Percentiles rank a stretch among this genome's conserved stretches.
Conservation (phyloP, 2,797 vertebrate species). For the Gephyroberyx darwinii region DNA sequence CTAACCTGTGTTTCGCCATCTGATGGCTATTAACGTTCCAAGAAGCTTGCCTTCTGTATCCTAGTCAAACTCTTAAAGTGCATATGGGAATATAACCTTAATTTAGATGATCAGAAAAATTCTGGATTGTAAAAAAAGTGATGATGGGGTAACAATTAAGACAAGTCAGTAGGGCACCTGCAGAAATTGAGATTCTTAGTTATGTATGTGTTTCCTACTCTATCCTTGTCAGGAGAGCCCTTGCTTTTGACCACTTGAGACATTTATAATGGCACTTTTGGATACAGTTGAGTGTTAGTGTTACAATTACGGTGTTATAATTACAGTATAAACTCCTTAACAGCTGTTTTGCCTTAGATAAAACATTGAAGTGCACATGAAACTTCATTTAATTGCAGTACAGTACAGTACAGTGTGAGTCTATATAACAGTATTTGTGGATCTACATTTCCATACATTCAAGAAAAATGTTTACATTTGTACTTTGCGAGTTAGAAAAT, state of each 20-base stretch:
- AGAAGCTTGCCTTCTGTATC: constrained; percentile 5
- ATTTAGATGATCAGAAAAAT: not conserved
- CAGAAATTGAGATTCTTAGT: constrained; percentile 19
- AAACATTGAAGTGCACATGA: constrained; percentile 2
- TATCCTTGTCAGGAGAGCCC: not conserved
- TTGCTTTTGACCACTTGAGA: constrained; percentile 44
- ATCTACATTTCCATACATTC: constrained; percentile 8
- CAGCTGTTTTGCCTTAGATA: not conserved
- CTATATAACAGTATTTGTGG: constrained; percentile 18
- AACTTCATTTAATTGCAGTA: not conserved
- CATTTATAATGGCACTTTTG: constrained; percentile 43
- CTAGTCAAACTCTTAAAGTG: constrained; percentile 29
- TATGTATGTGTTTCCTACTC: not conserved
- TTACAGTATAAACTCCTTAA: not conserved
- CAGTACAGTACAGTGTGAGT: not conserved
- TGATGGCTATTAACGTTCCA: not conserved
- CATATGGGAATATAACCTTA: not conserved
- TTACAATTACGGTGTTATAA: not conserved
- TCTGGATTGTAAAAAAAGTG: not conserved
- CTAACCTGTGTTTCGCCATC: constrained; percentile 10
- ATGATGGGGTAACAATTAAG: not conserved
- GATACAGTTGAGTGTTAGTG: constrained; percentile 3
- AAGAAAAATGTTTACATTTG: constrained; percentile 28
- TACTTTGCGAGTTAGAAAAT: constrained; percentile 6
- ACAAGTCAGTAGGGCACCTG: not conserved